A percentile compares a stretch with the other conserved stretches of the same genome.
These are phyloP conservation scores for Mormyrus proboscirostris DNA, from an alignment of 2,797 vertebrate species.

Conservation along the genomic window DNA sequence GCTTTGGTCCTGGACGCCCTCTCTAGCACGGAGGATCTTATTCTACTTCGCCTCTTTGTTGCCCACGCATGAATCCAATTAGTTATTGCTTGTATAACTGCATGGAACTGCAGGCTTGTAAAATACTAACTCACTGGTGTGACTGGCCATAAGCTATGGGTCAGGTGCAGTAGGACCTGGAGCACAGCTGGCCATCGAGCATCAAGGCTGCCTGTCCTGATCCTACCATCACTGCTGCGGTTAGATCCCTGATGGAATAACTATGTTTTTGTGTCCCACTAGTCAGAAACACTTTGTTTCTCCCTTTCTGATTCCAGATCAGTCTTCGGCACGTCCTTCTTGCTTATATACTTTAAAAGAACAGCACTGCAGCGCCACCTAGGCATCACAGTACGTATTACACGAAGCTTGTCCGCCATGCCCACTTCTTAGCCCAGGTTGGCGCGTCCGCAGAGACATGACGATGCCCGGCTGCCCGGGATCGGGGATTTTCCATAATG, in stretches of 20 bases:
- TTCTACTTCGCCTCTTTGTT: neutral
- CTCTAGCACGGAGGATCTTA: neutral
- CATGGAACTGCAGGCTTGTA: neutral
- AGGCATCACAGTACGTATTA: neutral
- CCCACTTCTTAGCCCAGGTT: neutral
- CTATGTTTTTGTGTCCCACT: neutral
- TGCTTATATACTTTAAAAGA: neutral
- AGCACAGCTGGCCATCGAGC: neutral
- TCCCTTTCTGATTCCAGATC: neutral
- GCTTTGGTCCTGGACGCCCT: neutral
- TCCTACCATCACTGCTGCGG: neutral
- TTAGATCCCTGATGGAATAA: neutral
- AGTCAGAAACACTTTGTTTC: neutral
- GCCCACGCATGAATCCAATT: neutral
- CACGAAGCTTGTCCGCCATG: neutral
- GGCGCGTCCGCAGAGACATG: neutral
- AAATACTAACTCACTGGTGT: neutral
- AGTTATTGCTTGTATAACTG: neutral
- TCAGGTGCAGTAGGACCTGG: neutral
- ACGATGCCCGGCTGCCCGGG: neutral
- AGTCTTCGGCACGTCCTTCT: neutral
- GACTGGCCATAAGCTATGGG: neutral
- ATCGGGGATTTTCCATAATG: neutral
- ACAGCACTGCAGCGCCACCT: neutral
- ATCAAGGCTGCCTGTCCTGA: neutral